These are phyloP conservation scores for Alligator mississippiensis DNA, from an alignment of 2,113 vertebrate genomes.

Conservation along the genomic window DNA sequence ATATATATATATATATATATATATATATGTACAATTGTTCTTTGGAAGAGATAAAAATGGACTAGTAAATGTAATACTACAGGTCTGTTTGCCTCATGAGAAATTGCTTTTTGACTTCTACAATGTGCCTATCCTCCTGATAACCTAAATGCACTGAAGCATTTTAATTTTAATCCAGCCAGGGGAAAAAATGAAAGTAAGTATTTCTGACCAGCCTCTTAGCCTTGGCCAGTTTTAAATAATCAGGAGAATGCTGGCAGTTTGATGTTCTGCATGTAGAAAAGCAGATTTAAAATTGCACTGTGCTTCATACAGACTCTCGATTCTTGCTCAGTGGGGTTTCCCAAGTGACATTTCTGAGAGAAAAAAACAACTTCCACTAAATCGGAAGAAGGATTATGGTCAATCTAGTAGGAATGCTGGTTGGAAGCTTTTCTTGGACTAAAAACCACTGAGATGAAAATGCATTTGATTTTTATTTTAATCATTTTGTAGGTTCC, in stretches of 20 bases:
- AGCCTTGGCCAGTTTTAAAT: background rate
- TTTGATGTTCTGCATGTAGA: background rate
- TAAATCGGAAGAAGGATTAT: background rate
- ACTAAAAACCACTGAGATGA: background rate
- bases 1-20: background rate
- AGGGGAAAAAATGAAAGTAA: background rate
- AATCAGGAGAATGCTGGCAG: background rate
- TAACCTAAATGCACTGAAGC: background rate
- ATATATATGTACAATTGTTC: background rate
- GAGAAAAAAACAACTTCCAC: background rate
- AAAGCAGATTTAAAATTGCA: background rate
- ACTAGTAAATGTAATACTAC: background rate
- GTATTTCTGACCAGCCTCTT: background rate
- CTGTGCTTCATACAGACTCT: background rate
- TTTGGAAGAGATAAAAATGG: background rate
- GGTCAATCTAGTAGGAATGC: background rate
- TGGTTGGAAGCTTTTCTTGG: background rate
- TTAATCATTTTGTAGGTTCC: background rate
- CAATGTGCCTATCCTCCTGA: background rate
- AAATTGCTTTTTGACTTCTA: background rate
- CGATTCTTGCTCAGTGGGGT: background rate
- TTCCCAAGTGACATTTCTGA: background rate
- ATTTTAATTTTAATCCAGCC: constrained; percentile 8
- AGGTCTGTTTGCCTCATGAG: background rate
- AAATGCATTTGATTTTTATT: background rate